Evolutionary conservation across 2,797 vertebrate species (phyloP).

Genomic region (Rhabdomys pumilio): DNA sequence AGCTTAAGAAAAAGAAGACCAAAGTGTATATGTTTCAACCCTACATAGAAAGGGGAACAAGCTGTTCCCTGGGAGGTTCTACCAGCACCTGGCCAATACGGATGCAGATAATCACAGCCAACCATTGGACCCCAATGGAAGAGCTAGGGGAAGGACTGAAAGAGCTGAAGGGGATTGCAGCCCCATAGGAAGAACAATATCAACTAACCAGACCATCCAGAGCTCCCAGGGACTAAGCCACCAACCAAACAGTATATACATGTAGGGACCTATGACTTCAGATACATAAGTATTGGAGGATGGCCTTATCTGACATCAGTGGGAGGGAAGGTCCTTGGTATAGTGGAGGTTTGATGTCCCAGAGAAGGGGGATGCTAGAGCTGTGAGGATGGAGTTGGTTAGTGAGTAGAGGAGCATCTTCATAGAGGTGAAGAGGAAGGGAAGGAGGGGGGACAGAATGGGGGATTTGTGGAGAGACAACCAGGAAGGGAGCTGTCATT

Average conservation of each 20-base stretch:
- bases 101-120: neutral
- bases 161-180: neutral
- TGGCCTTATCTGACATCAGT: neutral
- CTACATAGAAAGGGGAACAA: neutral
- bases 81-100: neutral
- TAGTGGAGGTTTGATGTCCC: neutral
- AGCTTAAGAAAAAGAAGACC: neutral
- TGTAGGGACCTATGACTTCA: neutral
- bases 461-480: neutral
- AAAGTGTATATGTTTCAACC: neutral
- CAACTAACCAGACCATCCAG: neutral
- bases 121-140: neutral
- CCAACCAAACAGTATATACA: neutral
- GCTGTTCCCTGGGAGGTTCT: neutral
- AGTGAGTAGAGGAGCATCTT: neutral
- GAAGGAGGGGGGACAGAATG: neutral
- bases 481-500: neutral
- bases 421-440: neutral
- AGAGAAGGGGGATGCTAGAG: neutral
- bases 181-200: neutral
- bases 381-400: accelerated
- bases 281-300: neutral
- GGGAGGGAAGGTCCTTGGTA: neutral
- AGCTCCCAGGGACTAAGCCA: neutral
- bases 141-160: neutral